Percentiles rank a stretch among this genome's conserved stretches.
Conservation (phyloP, 1,140 invertebrate species). For the Ooceraea biroi region DNA sequence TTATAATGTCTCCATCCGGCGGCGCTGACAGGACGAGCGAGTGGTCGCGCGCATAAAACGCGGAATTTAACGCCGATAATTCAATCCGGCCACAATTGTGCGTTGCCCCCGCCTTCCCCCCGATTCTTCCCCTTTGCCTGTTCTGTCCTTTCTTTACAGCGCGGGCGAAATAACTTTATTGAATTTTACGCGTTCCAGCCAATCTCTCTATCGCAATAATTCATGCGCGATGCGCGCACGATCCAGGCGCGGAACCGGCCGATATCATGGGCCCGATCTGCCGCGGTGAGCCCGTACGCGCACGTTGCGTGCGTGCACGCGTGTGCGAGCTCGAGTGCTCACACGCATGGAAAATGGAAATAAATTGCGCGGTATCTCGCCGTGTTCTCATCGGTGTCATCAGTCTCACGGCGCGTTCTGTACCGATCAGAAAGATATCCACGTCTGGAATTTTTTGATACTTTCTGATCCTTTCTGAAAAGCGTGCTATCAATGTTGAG, state of each 20-base stretch:
- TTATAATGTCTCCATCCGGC: conserved; percentile 82
- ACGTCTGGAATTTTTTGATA: neutral
- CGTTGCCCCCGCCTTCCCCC: conserved; percentile 44
- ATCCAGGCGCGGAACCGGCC: conserved; percentile 50
- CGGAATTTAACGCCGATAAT: conserved; percentile 82
- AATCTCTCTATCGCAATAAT: conserved; percentile 78
- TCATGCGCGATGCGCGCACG: conserved; percentile 70
- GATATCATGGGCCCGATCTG: conserved; percentile 74
- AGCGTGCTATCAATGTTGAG: neutral
- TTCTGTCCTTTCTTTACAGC: neutral
- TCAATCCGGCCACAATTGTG: conserved; percentile 70
- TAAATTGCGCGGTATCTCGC: conserved; percentile 66
- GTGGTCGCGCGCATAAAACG: conserved; percentile 76
- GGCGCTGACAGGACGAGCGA: conserved; percentile 58
- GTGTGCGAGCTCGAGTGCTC: conserved; percentile 28
- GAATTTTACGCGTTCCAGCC: conserved; percentile 77
- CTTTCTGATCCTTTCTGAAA: neutral
- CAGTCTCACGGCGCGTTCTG: conserved; percentile 4
- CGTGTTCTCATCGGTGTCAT: conserved; percentile 60
- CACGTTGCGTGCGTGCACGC: conserved; percentile 51
- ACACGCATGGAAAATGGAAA: conserved; percentile 64
- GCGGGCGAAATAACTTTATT: conserved; percentile 80
- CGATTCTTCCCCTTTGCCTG: neutral
- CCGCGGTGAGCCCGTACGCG: conserved; percentile 45
- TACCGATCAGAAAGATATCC: conserved; percentile 13